phyloP scores from a whole-genome alignment of 1,140 invertebrate species.

The Bemisia tabaci region DNA sequence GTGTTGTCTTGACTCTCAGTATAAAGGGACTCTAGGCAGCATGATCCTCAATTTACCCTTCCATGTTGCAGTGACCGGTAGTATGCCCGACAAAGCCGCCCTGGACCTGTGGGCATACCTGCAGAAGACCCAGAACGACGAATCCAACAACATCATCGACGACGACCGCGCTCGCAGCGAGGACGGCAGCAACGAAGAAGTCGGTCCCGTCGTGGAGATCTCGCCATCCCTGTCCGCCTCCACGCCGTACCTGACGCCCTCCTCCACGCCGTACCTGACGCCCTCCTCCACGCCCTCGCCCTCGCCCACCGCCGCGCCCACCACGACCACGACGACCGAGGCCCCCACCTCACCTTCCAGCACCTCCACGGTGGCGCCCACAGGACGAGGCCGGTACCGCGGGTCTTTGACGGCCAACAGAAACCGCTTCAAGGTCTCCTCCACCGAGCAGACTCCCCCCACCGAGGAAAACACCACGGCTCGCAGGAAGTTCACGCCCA shows the following conservation, averaged over 20 bases:
- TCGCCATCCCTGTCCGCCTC: not conserved
- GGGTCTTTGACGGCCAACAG: not conserved
- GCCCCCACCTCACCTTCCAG: not conserved
- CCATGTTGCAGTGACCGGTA: not conserved
- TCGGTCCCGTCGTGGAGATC: not conserved
- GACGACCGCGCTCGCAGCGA: constrained; percentile 1
- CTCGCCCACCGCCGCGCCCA: not conserved
- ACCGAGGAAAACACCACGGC: not conserved
- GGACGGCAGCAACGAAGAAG: constrained; percentile 5
- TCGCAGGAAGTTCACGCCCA: not conserved
- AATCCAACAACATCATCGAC: constrained; percentile 12
- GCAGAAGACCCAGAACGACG: constrained; percentile 16
- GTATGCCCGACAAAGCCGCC: constrained; percentile 49
- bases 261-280: not conserved
- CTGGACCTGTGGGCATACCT: constrained; percentile 47
- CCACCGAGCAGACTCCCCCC: not conserved
- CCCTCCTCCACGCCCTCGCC: not conserved
- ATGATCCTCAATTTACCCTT: no score
- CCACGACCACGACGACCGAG: not conserved
- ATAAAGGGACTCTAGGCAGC: no score
- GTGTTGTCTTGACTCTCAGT: no score
- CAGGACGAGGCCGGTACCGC: not conserved
- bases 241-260: not conserved
- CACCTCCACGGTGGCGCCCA: not conserved
- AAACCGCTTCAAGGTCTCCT: not conserved